Evolutionary conservation across 2,888 invertebrate genomes (phyloP), one percentile per base, ranked within the genome.

Genomic region (Eugnorisma glareosa): DNA sequence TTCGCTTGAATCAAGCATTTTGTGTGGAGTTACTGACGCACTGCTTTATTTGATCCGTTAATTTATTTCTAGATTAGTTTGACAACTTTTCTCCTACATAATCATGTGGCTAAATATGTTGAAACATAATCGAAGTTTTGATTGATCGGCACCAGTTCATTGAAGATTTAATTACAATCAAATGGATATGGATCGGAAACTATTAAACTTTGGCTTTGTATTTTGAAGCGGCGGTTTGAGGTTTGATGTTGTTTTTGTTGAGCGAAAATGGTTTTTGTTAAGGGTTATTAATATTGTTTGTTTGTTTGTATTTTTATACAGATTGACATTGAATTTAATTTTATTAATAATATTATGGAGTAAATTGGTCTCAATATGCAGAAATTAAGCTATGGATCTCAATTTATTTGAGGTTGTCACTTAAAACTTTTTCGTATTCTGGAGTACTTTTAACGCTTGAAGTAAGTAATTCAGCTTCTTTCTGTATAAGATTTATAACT

Each of bases 171-270:
- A 79, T 76, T 75, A 76, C 24, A 79, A 72, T 73, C 67, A 78
- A 74, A 72, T 69, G 21, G 18, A 73, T 73, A 63, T 51, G 67
- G 51, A 74, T 73, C 18, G 40, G 66, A 61, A 79, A 84, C 86
- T 85, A 85, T 79, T 79, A 74, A 83, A 86, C 73, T 87, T 79
- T 67, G 77, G 13, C 68, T 77, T 78, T 79, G 71, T 77, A 70
- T 70, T 78, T 77, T 51, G 54, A 35, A 40, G 43, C 13, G 5
- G 48, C 0, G 72, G 59, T 59, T 73, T 48, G 11, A 11, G 2
- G 11, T 7, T 70, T 13, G 10, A 31, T 57, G 21, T 68, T 35
- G 57, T 51, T 78, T 35, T 28, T 15, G 13, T 72, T 2, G n/a
- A 35, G 1, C 37, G 15, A 35, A 71, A 64, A 43, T 67, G 4